These are phyloP conservation scores for Brachyopa scutellaris DNA, from an alignment of 2,888 invertebrate species.

Conservation along the genomic window DNA sequence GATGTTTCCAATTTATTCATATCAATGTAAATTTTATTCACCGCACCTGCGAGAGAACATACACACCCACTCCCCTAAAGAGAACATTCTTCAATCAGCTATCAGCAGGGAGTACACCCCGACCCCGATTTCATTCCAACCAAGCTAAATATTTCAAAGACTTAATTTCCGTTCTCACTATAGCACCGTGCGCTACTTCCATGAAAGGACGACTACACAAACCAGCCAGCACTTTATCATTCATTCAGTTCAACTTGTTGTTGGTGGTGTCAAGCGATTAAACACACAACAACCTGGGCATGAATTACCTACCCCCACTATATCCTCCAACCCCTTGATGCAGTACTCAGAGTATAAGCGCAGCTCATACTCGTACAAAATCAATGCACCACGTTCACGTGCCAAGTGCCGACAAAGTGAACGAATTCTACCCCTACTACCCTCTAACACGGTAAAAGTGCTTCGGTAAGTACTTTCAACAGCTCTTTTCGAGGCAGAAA, in stretches of 20 bases:
- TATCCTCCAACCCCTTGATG: slow-evolving; percentile 35
- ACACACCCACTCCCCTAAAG: neutral
- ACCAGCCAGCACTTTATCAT: slow-evolving; percentile 63
- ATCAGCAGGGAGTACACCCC: neutral
- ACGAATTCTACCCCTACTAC: slow-evolving; percentile 53
- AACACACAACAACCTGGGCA: slow-evolving; percentile 68
- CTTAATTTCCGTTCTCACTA: slow-evolving; percentile 67
- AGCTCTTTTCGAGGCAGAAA: slow-evolving; percentile 28
- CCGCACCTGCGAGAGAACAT: slow-evolving; percentile 56
- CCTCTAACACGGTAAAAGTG: slow-evolving; percentile 57
- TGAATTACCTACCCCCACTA: slow-evolving; percentile 58
- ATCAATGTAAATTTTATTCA: slow-evolving; percentile 72
- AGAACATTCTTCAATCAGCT: slow-evolving; percentile 6
- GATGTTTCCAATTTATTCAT: slow-evolving; percentile 71
- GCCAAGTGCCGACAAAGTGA: slow-evolving; percentile 60
- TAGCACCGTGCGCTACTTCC: neutral
- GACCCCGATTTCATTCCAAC: neutral
- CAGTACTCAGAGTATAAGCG: slow-evolving; percentile 17
- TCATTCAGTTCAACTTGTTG: slow-evolving; percentile 69
- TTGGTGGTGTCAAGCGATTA: slow-evolving; percentile 71
- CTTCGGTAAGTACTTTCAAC: slow-evolving; percentile 64
- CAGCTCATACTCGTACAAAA: slow-evolving; percentile 15
- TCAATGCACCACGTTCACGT: slow-evolving; percentile 50
- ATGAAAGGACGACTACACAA: slow-evolving; percentile 28
- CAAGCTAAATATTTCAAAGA: slow-evolving; percentile 70